Conservation (phyloP, 2,113 vertebrate genomes). For the Acanthochromis polyacanthus region DNA sequence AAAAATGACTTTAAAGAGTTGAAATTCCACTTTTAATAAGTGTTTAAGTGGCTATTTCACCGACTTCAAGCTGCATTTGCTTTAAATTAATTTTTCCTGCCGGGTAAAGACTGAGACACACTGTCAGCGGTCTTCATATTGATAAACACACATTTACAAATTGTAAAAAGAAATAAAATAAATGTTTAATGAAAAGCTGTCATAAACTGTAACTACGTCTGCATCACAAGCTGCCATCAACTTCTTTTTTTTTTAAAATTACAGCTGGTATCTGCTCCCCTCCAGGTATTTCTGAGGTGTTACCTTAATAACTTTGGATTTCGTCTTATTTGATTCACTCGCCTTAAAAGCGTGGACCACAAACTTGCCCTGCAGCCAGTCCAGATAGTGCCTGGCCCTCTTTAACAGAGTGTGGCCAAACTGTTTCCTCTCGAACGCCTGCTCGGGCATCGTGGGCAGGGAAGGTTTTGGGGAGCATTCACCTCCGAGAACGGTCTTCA, state of each 20-base stretch:
- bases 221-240: background rate
- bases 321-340: background rate
- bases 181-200: background rate
- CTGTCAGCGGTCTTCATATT: background rate
- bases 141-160: background rate
- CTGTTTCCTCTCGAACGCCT: constrained; percentile 57
- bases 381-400: constrained; percentile 45
- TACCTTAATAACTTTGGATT: background rate
- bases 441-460: background rate
- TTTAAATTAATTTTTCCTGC: background rate
- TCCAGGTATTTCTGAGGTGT: background rate
- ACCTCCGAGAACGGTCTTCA: background rate
- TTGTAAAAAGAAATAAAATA: background rate
- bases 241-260: background rate
- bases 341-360: background rate
- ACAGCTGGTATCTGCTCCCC: constrained; percentile 45
- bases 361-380: constrained; percentile 40
- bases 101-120: background rate
- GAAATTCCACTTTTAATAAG: background rate
- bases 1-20: background rate
- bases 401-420: constrained; percentile 69
- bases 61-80: too few relatives aligned
- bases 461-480: constrained; percentile 1
- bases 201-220: background rate
- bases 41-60: too few relatives aligned